These are phyloP conservation scores for Leucopternis melanops DNA, from an alignment of 2,113 vertebrate species.

Conservation along the genomic window DNA sequence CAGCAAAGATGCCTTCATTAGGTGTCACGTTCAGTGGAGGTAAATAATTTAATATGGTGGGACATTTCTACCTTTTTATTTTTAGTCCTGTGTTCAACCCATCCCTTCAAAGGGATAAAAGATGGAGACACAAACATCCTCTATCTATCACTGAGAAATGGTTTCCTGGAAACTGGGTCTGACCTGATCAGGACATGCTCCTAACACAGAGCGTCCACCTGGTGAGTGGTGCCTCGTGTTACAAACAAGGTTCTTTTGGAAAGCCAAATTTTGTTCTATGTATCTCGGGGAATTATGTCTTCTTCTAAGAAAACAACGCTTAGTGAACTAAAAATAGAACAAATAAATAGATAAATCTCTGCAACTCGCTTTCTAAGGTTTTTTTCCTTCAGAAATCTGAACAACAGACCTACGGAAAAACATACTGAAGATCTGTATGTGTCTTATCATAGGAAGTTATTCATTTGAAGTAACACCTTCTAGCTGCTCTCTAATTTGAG, in stretches of 20 bases:
- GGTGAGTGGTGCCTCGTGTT: neutral
- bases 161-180: neutral
- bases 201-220: neutral
- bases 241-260: neutral
- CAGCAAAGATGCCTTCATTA: neutral
- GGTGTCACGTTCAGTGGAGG: neutral
- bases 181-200: neutral
- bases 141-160: neutral
- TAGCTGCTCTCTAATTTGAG: neutral
- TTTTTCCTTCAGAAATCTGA: neutral
- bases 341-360: neutral
- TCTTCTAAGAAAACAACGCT: neutral
- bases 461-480: neutral
- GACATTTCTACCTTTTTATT: neutral
- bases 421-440: neutral
- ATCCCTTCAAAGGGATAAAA: neutral
- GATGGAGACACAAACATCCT: neutral
- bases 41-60: neutral
- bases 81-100: neutral
- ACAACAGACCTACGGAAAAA: neutral
- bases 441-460: neutral
- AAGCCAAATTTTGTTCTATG: neutral
- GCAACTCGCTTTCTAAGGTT: rapidly evolving
- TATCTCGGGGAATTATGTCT: neutral
- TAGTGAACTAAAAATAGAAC: neutral